Evolutionary conservation across 2,888 invertebrate species (phyloP), one percentile per base, ranked within the genome.

Genomic region (Athrips mouffetella): DNA sequence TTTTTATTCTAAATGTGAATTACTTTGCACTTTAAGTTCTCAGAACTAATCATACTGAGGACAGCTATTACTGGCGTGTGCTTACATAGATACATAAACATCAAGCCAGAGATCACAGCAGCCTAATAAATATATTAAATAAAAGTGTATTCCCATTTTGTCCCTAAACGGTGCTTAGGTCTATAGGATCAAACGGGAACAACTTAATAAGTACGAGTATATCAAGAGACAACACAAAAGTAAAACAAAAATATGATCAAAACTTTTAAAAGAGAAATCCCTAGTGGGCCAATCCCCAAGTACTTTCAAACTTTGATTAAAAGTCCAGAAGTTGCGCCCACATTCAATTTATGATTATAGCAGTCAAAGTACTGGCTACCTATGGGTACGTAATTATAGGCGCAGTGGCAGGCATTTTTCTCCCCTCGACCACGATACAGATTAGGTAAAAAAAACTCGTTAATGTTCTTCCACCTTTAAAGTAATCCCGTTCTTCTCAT

Each of bases 381-480:
- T 67, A 54, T 45, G 54, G 57, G 66, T 21, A 37, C 37, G 20
- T 77, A 77, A 80, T 75, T 79, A 73, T 67, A 65, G 67, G 65
- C 69, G 62, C 70, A 58, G 62, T 56, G 60, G 63, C 70, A 73
- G 67, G 71, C 64, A 60, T 53, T 54, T 58, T 61, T 54, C 54
- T 57, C 57, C 74, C 72, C 66, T 67, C 65, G 71, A 67, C 78
- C 78, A 76, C 75, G 60, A 71, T 76, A 75, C 67, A 62, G 70
- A 72, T 74, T 70, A 69, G 68, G 57, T 63, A 64, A 68, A 70
- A 66, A 70, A 64, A 67, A 65, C 65, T 70, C 62, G 62, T 68
- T 65, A 62, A 63, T 72, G 73, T 75, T 70, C 63, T 57, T 57
- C 60, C 52, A 60, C 51, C 52, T 37, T 46, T 21, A 21, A 10